Percentiles rank a stretch among this genome's conserved stretches.
These are phyloP conservation scores for Peromyscus aztecus DNA, from an alignment of 2,797 vertebrate species.

Conservation along the genomic window DNA sequence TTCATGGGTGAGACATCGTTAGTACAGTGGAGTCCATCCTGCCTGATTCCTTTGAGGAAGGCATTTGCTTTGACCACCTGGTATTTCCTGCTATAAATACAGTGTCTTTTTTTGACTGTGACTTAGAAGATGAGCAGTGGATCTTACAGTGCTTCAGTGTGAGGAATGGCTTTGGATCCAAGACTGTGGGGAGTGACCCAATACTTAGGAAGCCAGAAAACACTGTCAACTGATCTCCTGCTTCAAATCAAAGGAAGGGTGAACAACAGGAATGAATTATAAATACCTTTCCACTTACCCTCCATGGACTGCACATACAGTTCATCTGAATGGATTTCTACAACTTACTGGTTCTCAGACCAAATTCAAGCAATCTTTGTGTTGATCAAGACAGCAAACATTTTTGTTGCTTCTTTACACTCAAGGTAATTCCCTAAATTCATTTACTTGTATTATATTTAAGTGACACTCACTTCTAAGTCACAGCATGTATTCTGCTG, in stretches of 20 bases:
- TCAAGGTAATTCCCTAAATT: not conserved
- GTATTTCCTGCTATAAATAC: conserved; percentile 45
- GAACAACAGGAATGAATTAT: conserved; percentile 61
- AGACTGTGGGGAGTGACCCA: not conserved
- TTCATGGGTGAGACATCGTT: not conserved
- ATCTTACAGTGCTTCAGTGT: not conserved
- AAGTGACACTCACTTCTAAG: not conserved
- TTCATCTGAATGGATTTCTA: conserved; percentile 70
- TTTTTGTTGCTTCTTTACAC: conserved; percentile 45
- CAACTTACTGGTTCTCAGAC: conserved; percentile 66
- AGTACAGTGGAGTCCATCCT: not conserved
- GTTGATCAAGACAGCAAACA: not conserved
- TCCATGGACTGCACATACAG: conserved; percentile 76
- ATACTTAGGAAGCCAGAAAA: conserved; percentile 1
- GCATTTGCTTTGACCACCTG: not conserved
- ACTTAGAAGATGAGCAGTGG: not conserved
- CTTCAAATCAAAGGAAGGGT: conserved; percentile 52
- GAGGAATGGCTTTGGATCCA: conserved; percentile 9
- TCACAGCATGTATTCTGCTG: not conserved
- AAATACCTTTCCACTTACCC: conserved; percentile 77
- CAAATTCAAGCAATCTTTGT: not conserved
- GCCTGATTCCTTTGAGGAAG: conserved; percentile 35
- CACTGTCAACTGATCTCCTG: not conserved
- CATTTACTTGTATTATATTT: not conserved
- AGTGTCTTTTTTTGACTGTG: conserved; percentile 61